Evolutionary conservation across 2,888 invertebrate species (phyloP).

Genomic region (Thymelicus acteon): DNA sequence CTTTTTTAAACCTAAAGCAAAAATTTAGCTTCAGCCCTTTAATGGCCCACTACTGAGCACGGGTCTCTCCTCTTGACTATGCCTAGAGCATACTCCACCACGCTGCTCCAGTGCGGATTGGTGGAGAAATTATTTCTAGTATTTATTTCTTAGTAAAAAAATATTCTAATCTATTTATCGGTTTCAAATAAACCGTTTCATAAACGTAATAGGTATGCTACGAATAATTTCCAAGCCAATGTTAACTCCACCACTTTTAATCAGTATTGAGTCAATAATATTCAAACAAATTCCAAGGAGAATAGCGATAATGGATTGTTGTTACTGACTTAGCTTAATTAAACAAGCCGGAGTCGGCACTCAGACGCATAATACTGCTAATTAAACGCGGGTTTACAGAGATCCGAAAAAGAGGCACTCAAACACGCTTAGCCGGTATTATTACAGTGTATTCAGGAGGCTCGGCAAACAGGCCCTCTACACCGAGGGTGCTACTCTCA

Average conservation of each 20-base stretch:
- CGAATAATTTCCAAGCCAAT: conserved; percentile 16
- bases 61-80: too few relatives aligned
- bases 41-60: too few relatives aligned
- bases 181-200: not conserved
- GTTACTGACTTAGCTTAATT: conserved; percentile 84
- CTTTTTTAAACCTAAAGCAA: too few relatives aligned
- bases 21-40: too few relatives aligned
- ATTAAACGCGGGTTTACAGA: conserved; percentile 83
- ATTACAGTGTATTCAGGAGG: conserved; percentile 83
- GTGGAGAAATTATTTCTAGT: too few relatives aligned
- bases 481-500: conserved; percentile 82
- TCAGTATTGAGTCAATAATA: conserved; percentile 63
- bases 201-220: conserved; percentile 27
- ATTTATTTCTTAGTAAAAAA: too few relatives aligned
- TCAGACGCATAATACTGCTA: conserved; percentile 83
- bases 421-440: conserved; percentile 84
- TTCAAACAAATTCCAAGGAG: conserved; percentile 48
- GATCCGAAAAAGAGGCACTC: conserved; percentile 84
- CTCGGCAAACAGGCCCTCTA: conserved; percentile 80
- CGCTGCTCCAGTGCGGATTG: too few relatives aligned
- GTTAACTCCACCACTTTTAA: conserved; percentile 42
- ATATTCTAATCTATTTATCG: not conserved
- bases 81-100: too few relatives aligned
- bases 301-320: conserved; percentile 70
- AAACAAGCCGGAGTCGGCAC: conserved; percentile 81